Percentiles rank a stretch among this genome's conserved stretches.
These are phyloP conservation scores for Lynx canadensis DNA, from an alignment of 2,113 vertebrate genomes.

Conservation along the genomic window DNA sequence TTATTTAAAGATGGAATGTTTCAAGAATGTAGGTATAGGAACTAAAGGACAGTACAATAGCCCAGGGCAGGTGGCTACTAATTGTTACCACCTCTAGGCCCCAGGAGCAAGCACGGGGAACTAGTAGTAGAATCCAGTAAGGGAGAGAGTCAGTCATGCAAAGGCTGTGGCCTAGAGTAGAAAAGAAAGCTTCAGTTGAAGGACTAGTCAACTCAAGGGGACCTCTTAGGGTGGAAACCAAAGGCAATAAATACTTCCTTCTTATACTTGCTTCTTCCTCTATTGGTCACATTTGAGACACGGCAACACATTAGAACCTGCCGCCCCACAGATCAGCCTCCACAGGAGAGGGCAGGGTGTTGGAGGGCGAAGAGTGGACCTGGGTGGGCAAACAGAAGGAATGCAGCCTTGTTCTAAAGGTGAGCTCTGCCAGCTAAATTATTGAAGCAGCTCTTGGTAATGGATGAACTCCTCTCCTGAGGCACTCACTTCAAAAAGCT, in stretches of 20 bases:
- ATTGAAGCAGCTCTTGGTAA: neutral
- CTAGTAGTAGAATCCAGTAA: rapidly evolving
- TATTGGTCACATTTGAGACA: neutral
- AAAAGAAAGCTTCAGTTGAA: neutral
- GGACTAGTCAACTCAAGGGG: neutral
- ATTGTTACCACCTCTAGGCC: neutral
- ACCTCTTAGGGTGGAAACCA: neutral
- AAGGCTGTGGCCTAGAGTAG: neutral
- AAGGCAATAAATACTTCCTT: neutral
- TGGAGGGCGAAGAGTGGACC: neutral
- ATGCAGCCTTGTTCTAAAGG: neutral
- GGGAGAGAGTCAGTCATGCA: neutral
- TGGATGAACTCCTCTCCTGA: neutral
- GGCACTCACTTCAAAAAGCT: neutral
- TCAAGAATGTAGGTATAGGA: neutral
- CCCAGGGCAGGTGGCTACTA: no score
- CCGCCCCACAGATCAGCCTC: neutral
- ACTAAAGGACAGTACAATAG: rapidly evolving
- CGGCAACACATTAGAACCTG: neutral
- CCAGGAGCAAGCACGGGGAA: neutral
- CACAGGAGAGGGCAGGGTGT: rapidly evolving
- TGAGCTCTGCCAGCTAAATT: neutral
- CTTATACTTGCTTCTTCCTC: neutral
- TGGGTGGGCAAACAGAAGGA: rapidly evolving
- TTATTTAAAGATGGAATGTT: neutral